Percentiles rank a stretch among this genome's conserved stretches.
Evolutionary conservation across 2,888 invertebrate species (phyloP).

Genomic region (Notodromas monacha): DNA sequence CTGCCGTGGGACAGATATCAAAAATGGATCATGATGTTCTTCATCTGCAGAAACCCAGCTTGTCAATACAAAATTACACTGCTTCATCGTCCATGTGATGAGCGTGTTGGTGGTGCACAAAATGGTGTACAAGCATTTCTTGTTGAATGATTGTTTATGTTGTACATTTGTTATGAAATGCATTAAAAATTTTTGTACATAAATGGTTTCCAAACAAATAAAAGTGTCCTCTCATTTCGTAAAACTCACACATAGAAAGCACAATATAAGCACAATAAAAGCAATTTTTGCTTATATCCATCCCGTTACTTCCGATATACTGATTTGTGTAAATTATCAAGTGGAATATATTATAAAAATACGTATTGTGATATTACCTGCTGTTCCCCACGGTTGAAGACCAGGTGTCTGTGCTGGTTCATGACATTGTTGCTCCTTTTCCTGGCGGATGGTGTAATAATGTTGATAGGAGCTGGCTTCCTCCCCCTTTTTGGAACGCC

Average conservation of each 20-base stretch:
- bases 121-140: slow-evolving; percentile 4
- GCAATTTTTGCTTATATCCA: slow-evolving; percentile 4
- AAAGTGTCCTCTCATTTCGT: slow-evolving; percentile 4
- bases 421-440: slow-evolving; percentile 4
- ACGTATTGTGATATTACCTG: slow-evolving; percentile 4
- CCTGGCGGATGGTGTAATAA: slow-evolving; percentile 4
- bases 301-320: slow-evolving; percentile 4
- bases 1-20: slow-evolving; percentile 1
- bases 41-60: slow-evolving; percentile 2
- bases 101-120: slow-evolving; percentile 4
- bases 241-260: neutral
- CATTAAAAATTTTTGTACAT: slow-evolving; percentile 4
- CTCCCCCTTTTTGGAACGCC: slow-evolving; percentile 4
- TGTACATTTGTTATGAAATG: slow-evolving; percentile 4
- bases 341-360: slow-evolving; percentile 4
- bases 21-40: slow-evolving; percentile 4
- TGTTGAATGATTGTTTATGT: slow-evolving; percentile 4
- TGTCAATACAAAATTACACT: slow-evolving; percentile 4
- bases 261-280: slow-evolving; percentile 4
- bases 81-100: slow-evolving; percentile 4
- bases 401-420: slow-evolving; percentile 2
- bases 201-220: slow-evolving; percentile 4
- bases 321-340: slow-evolving; percentile 4
- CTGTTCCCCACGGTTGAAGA: slow-evolving; percentile 4
- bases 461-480: slow-evolving; percentile 4